Base-by-base conservation (phyloP, 2,888 invertebrate species). In the Drosophila peninsularis region DNA sequence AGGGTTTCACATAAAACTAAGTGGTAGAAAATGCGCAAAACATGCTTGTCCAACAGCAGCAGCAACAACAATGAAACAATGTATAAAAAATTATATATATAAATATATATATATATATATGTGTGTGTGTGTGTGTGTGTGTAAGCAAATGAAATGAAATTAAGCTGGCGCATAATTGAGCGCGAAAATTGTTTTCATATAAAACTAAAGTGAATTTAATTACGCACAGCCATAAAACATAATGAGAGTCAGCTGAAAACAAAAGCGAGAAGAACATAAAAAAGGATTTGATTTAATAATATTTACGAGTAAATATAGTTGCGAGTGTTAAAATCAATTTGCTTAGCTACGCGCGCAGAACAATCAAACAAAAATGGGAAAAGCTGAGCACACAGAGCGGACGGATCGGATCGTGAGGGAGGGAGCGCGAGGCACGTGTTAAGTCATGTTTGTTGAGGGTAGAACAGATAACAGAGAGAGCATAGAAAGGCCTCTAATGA, bases 141-240 rank as follows among this genome's bases (percentile, higher is more conserved):
- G 21, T 36, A 21, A 49, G 32, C 32, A 42, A 50, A 42, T 49
- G 42, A 41, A 82, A 76, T 65, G 54, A 64, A 79, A 82, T 79
- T 76, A 79, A 64, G 60, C 70, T 58, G 56, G 41, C 56, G 61
- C 78, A 78, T 80, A 78, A 78, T 78, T 80, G 75, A 80, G 81
- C 71, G 70, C 69, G 64, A 79, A 77, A 82, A 79, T 65, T 63
- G 78, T 76, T 60, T 66, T 52, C 37, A 50, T 50, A 65, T 62
- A 62, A 61, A 50, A 55, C 21, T 21, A 36, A 45, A 62, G 44
- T 65, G 39, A 41, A 45, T 71, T 76, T 66, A 80, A 68, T 73
- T 62, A 64, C 63, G 6, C 44, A 36, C 41, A 41, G 60, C 34
- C 32, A 57, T 55, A 54, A 57, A 57, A 47, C 27, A 32, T 42